These are phyloP conservation scores for Altica lythri DNA, from an alignment of 2,888 invertebrate genomes.

Conservation along the genomic window DNA sequence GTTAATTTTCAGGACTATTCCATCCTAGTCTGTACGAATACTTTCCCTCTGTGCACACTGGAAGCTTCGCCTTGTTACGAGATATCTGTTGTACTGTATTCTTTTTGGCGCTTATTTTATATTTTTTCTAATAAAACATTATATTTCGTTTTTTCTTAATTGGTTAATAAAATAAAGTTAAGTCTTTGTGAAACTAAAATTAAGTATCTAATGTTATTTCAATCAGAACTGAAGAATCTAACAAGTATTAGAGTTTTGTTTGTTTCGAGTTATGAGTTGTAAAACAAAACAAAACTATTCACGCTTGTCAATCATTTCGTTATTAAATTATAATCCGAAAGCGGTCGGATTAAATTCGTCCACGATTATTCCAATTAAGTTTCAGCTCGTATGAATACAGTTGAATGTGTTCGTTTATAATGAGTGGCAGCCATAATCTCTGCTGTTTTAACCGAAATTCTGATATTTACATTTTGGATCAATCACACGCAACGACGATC, in stretches of 20 bases:
- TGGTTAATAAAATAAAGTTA: no score
- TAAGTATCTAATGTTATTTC: no score
- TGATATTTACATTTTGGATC: conserved; percentile 15
- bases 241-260: background rate
- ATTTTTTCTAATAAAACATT: no score
- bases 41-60: no score
- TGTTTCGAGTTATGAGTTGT: conserved; percentile 7
- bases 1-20: no score
- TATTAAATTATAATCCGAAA: conserved; percentile 29
- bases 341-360: conserved; percentile 25
- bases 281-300: conserved; percentile 26
- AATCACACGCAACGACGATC: conserved; percentile 14
- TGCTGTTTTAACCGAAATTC: conserved; percentile 16
- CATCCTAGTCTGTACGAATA: no score
- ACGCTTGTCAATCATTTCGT: conserved; percentile 24
- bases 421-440: conserved; percentile 24
- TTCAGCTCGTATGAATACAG: conserved; percentile 28
- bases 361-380: conserved; percentile 28
- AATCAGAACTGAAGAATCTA: no score
- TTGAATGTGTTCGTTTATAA: conserved; percentile 27
- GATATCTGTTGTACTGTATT: no score
- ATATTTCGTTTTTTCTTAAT: no score
- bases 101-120: no score
- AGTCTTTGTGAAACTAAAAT: no score
- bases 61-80: no score